A percentile compares a stretch with the other conserved stretches of the same genome.
phyloP scores from a whole-genome alignment of 2,797 vertebrate genomes.

The Chloroceryle inda region DNA sequence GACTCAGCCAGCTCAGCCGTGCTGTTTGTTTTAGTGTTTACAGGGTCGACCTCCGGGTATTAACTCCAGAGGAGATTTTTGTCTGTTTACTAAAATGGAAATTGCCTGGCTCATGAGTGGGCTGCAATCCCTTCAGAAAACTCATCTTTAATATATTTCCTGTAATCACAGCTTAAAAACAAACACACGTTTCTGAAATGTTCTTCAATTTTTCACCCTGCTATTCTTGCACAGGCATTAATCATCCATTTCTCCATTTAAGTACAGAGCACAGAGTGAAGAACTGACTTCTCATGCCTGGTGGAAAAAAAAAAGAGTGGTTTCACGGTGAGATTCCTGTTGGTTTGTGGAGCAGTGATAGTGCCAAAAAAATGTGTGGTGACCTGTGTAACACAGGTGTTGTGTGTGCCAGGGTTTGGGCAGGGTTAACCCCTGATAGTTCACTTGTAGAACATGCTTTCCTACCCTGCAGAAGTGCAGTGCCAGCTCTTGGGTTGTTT shows the following conservation, averaged over 20 bases:
- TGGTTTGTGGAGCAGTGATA: neutral
- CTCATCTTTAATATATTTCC: slow-evolving; percentile 40
- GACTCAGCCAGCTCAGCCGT: accelerated
- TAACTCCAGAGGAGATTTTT: neutral
- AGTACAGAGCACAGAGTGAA: neutral
- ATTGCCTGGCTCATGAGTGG: neutral
- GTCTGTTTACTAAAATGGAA: slow-evolving; percentile 11
- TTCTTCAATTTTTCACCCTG: slow-evolving; percentile 22
- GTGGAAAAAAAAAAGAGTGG: neutral
- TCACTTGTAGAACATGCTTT: neutral
- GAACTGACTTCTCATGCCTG: neutral
- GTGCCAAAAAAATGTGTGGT: neutral
- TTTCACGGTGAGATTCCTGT: neutral
- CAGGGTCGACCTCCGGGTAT: neutral
- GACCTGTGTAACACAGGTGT: neutral
- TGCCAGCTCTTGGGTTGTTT: neutral
- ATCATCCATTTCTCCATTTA: slow-evolving; percentile 9
- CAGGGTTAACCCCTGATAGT: neutral
- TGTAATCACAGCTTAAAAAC: slow-evolving; percentile 10
- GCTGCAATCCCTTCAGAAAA: neutral
- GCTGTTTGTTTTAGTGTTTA: neutral
- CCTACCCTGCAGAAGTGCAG: neutral
- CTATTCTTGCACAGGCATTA: slow-evolving; percentile 12
- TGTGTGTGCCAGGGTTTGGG: neutral
- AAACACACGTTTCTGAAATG: neutral